Evolutionary conservation across 2,888 invertebrate genomes (phyloP), one percentile per base, ranked within the genome.

Genomic region (Diplolepis rosae): DNA sequence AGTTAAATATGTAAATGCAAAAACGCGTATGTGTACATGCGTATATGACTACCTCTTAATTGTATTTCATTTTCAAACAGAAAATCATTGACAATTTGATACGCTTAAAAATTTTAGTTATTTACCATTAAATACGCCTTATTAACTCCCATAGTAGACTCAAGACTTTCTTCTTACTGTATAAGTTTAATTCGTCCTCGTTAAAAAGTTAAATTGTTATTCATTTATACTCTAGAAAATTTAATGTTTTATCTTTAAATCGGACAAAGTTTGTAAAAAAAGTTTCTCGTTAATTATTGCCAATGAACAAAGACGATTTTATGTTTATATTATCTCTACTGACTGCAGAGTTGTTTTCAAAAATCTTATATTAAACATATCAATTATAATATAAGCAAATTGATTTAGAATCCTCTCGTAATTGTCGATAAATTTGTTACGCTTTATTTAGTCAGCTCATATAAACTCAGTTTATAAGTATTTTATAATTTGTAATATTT

Each of bases 401-500:
- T 45, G 18, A 45, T 45, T 18, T 18, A 45, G 1, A 45, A 22
- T 18, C 15, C 18, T 18, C 18, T 18, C 18, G 2, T 45, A 2
- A 7, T 3, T n/a, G n/a, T 2, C 18, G 45, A 18, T 54, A 74
- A 50, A 42, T 65, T 52, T 68, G 35, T 24, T 24, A 9, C 39
- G 45, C 50, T 32, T 32, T 32, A 30, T 68, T 65, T 54, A 15
- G 18, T 45, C 9, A 54, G 32, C 7, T 18, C 27, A 28, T 30
- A 28, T 27, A 18, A 42, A 28, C 15, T 52, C n/a, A 22, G 22
- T n/a, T n/a, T n/a, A n/a, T 67, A 35, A n/a, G 13, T 61, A 39
- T 65, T 71, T 39, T 65, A 30, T 30, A 65, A 65, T 30, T 61
- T 61, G 42, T 35, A 52, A 32, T 48, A 51, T 67, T 35, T 67